These are phyloP conservation scores for Acleris holmiana DNA, from an alignment of 2,888 invertebrate genomes.

Conservation along the genomic window DNA sequence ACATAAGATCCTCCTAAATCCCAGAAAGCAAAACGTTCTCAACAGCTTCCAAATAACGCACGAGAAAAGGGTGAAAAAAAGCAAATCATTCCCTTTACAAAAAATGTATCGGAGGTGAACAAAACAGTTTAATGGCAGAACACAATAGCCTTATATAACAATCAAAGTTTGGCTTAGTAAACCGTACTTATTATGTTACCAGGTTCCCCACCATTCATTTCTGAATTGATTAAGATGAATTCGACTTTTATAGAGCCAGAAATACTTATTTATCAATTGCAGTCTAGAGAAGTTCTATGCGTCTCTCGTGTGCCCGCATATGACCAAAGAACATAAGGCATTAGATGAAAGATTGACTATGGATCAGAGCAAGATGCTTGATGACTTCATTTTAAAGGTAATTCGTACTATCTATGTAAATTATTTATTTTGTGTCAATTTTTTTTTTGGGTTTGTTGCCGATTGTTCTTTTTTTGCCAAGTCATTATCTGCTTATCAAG, in stretches of 20 bases:
- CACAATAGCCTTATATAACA: not conserved
- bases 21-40: too few species aligned
- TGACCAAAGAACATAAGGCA: conserved; percentile 54
- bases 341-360: conserved; percentile 50
- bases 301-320: conserved; percentile 69
- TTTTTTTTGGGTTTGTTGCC: too few species aligned
- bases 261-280: conserved; percentile 9
- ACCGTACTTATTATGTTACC: too few species aligned
- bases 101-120: conserved; percentile 7
- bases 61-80: not conserved
- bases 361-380: conserved; percentile 54
- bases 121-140: conserved; percentile 13
- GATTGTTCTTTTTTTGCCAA: too few species aligned
- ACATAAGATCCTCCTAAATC: too few species aligned
- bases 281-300: conserved; percentile 70
- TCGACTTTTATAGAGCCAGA: too few species aligned
- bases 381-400: conserved; percentile 68
- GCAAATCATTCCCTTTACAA: conserved; percentile 8
- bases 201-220: too few species aligned
- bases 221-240: too few species aligned
- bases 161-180: too few species aligned
- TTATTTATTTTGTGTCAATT: too few species aligned
- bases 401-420: not conserved
- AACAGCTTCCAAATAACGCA: not conserved
- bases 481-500: too few species aligned